Percentiles rank a stretch among this genome's conserved stretches.
Conservation (phyloP, 2,113 vertebrate genomes). For the Symphodus melops region DNA sequence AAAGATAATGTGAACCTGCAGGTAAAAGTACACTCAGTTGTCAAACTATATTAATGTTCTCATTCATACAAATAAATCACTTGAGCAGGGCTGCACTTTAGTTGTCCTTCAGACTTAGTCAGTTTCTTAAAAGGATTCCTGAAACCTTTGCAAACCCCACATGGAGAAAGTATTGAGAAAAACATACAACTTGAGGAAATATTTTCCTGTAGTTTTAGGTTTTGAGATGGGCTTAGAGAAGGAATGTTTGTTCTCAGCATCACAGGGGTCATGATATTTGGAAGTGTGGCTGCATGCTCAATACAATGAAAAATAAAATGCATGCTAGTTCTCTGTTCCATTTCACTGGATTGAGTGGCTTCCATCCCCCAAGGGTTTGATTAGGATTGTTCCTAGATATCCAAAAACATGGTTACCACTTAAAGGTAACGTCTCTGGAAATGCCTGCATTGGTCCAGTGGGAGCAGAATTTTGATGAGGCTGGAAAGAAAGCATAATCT, state of each 20-base stretch:
- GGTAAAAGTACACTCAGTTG: no score
- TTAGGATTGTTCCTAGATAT: conserved; percentile 42
- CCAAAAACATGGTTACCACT: conserved; percentile 62
- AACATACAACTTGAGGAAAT: not conserved
- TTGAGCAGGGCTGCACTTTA: no score
- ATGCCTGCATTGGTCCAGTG: conserved; percentile 47
- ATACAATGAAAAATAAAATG: conserved; percentile 50
- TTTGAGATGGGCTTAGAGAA: not conserved
- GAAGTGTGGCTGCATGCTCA: conserved; percentile 13
- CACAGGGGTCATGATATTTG: not conserved
- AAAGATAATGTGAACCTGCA: no score
- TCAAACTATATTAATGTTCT: no score
- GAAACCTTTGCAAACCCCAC: not conserved
- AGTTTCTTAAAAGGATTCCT: not conserved
- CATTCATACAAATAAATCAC: no score
- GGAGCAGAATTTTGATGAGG: conserved; percentile 69
- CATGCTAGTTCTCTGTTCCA: conserved; percentile 32
- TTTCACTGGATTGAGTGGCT: conserved; percentile 50
- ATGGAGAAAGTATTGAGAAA: not conserved
- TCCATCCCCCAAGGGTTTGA: conserved; percentile 41
- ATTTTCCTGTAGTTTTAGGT: not conserved
- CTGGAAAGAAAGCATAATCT: conserved; percentile 61
- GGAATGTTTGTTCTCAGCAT: conserved; percentile 20
- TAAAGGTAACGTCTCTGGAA: conserved; percentile 61
- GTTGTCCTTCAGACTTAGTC: no score